Evolutionary conservation across 1,140 invertebrate species (phyloP), one percentile per base, ranked within the genome.

Genomic region (Bombus haemorrhoidalis): DNA sequence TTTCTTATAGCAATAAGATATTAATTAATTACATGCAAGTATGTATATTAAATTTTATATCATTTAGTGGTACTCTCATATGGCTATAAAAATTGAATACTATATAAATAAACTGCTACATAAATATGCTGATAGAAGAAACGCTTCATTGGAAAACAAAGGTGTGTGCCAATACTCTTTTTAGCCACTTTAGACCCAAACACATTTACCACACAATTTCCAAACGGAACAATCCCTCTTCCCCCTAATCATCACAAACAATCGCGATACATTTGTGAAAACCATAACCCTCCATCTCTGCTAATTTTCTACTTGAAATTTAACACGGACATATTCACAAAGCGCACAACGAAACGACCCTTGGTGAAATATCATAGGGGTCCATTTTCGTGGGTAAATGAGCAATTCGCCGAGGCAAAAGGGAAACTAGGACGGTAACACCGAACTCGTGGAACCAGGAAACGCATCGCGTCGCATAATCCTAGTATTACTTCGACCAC

Each of bases 381-480:
- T 62, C 32, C 43, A 80, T 80, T 80, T 69, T 53, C 64, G 59
- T 6, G 3, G 64, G 64, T 39, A 69, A 80, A 69, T 47, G 78
- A 80, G 64, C 64, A 69, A 80, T 80, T 69, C 34, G 77, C n/a
- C 28, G 6, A 10, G 77, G 32, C 25, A 43, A 53, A 47, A 32
- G 32, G 22, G n/a, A 53, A 28, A 28, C 41, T 18, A 37, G 47
- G 47, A 53, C 47, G 18, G 47, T 22, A 53, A 53, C 25, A n/a
- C 5, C 37, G 41, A 2, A n/a, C n/a, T 25, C 37, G 77, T 18
- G 64, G 15, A 28, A n/a, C 53, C 64, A 37, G 59, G 47, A 83
- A 86, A 78, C 79, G 41, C 41, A 64, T 32, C 78, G 64, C 18
- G 57, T 13, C 77, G 66, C 71, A 89, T 91, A 88, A 86, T 75